phyloP scores from a whole-genome alignment of 2,113 vertebrate genomes.

The Callospermophilus lateralis region DNA sequence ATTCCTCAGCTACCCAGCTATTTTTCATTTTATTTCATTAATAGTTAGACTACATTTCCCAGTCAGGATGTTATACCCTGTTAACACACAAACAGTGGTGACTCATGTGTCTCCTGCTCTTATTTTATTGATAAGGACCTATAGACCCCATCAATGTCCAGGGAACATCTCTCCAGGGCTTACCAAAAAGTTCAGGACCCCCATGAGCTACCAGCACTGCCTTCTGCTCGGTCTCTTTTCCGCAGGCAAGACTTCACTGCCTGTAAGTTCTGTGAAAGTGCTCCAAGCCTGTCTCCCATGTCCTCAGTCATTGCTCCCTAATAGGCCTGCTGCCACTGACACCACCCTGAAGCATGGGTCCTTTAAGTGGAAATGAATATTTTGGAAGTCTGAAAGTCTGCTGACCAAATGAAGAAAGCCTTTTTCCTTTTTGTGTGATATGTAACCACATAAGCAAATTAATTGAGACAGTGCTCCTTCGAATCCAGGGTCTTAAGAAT shows the following conservation, averaged over 20 bases:
- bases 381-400: background rate
- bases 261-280: background rate
- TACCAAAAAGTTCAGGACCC: background rate
- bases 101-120: background rate
- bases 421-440: background rate
- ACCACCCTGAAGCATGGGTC: too few species aligned
- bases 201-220: background rate
- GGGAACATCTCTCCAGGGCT: background rate
- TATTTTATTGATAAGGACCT: background rate
- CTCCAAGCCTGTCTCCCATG: background rate
- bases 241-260: background rate
- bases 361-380: background rate
- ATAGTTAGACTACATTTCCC: background rate
- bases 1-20: background rate
- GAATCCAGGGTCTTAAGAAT: background rate
- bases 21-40: constrained; percentile 23
- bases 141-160: background rate
- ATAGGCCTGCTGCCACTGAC: background rate
- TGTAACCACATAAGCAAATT: background rate
- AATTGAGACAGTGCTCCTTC: background rate
- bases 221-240: background rate
- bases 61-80: background rate
- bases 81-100: background rate
- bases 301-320: background rate
- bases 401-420: background rate